Evolutionary conservation across 2,888 invertebrate species (phyloP).

Genomic region (Diarsia brunnea): DNA sequence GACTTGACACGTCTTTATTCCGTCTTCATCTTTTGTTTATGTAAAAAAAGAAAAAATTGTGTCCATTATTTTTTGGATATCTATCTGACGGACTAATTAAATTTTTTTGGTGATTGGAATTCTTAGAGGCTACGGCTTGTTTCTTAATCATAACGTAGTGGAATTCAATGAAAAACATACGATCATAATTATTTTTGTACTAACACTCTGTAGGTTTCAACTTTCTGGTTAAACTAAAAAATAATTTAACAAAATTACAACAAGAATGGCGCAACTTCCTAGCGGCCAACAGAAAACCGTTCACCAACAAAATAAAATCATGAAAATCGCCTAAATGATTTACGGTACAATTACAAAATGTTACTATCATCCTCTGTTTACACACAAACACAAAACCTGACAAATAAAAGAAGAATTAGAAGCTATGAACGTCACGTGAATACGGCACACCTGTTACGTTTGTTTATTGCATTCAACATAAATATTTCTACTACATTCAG

Average conservation of each 20-base stretch:
- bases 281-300: background rate
- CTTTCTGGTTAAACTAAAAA: background rate
- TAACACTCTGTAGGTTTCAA: background rate
- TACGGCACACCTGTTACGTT: constrained; percentile 60
- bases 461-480: constrained; percentile 44
- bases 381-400: constrained; percentile 55
- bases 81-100: no score
- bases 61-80: no score
- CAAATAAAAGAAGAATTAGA: constrained; percentile 69
- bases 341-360: constrained; percentile 54
- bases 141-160: background rate
- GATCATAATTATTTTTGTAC: no score
- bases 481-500: constrained; percentile 2
- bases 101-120: background rate
- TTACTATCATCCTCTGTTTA: constrained; percentile 52
- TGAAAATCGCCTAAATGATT: constrained; percentile 57
- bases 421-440: constrained; percentile 60
- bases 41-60: no score
- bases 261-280: background rate
- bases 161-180: background rate
- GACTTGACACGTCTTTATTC: no score
- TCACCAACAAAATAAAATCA: constrained; percentile 43
- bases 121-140: background rate
- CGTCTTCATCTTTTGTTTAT: no score
- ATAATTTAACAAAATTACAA: no score